Base-by-base conservation (phyloP, 2,113 vertebrate species). In the Pycnonotus jocosus region DNA sequence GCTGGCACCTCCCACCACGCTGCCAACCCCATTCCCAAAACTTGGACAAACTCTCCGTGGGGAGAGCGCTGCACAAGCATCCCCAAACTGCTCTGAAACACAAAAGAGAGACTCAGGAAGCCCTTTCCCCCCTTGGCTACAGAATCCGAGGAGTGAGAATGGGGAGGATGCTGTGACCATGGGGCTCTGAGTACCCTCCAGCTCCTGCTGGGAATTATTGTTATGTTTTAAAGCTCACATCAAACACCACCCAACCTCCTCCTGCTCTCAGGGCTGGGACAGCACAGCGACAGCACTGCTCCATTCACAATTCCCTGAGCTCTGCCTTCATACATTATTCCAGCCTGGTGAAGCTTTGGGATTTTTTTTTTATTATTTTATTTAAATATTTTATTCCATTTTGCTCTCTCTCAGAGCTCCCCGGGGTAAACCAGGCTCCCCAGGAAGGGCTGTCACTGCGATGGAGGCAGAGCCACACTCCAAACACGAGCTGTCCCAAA, bases 101-200 rank as follows among this genome's bases (percentile, higher is more conserved):
- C 42, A 3, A 25, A 30, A 28, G 1, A 6, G 22, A 1, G 0
- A 10, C 45, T 69, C 28, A 40, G n/a, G 21, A 58, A 92, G 37
- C 14, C 24, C 48, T 4, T 53, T 40, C 2, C 6, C 33, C 19
- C 14, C 1, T 0, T 0, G 10, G 23, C 35, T 50, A 54, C 47
- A 62, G 42, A 81, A 70, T 25, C 33, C 16, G 6, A 16, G 0
- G 4, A 81, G 56, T 0, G 1, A 22, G 42, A 15, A 40, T 0
- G 1, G 45, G 40, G 31, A 78, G 42, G 69, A 70, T 28, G 47
- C 70, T 66, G 47, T 0, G 0, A 7, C 10, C 2, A 0, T 2
- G 2, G 38, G 53, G 58, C 35, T 70, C 48, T 0, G 2, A 44
- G 38, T 4, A 22, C 18, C 20, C 69, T 24, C n/a, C 18, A 1